These are phyloP conservation scores for Melospiza melodia DNA, from an alignment of 2,113 vertebrate species.

Conservation along the genomic window DNA sequence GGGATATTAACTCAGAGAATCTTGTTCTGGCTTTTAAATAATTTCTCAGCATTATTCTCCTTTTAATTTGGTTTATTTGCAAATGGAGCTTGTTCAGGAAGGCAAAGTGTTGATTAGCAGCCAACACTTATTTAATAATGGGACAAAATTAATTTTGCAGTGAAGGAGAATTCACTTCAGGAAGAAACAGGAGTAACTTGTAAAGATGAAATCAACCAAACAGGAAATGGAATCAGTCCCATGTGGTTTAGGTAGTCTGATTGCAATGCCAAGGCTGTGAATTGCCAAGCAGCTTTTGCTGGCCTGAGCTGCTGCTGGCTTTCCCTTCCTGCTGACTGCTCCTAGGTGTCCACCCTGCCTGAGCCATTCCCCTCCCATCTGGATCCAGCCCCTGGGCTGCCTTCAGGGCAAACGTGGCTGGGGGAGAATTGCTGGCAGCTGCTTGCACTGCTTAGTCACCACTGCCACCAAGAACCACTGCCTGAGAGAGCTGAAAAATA, in stretches of 20 bases:
- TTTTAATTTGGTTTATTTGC: not conserved
- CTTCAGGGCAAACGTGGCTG: not conserved
- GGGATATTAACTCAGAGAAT: not conserved
- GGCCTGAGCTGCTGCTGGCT: not conserved
- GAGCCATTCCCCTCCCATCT: not conserved
- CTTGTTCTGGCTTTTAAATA: not conserved
- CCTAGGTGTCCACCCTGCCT: not conserved
- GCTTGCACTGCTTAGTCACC: not conserved
- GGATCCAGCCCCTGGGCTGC: not conserved
- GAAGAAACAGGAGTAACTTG: conserved; percentile 41
- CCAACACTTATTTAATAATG: conserved; percentile 42
- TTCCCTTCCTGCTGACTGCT: not conserved
- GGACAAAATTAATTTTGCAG: conserved; percentile 36
- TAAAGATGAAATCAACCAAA: conserved; percentile 38
- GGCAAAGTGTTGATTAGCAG: not conserved
- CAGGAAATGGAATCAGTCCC: conserved; percentile 22
- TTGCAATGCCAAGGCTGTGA: conserved; percentile 22
- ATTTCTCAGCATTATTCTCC: not conserved
- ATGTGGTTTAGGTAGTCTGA: not conserved
- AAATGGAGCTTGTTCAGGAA: not conserved
- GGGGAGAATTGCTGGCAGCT: not conserved
- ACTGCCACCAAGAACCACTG: not conserved
- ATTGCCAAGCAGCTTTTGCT: not conserved
- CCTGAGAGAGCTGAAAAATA: not conserved
- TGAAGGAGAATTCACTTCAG: conserved; percentile 23